Percentiles rank a stretch among this genome's conserved stretches.
Evolutionary conservation across 2,888 invertebrate genomes (phyloP).

Genomic region (Meteorus cinctellus): DNA sequence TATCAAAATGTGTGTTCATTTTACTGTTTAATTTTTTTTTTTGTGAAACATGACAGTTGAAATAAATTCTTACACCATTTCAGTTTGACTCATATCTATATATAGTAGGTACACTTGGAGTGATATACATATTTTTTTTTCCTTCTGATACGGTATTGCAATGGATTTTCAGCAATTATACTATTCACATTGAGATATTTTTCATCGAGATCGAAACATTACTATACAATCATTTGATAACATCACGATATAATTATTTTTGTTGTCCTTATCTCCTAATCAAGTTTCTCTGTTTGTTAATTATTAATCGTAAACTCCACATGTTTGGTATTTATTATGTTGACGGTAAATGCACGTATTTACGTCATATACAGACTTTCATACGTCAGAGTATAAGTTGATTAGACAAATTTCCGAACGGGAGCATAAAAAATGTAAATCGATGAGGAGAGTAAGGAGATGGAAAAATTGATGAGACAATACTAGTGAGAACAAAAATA

Average conservation of each 20-base stretch:
- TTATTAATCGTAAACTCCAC: background rate
- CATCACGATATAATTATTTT: too few species aligned
- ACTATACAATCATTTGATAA: too few species aligned
- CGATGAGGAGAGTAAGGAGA: background rate
- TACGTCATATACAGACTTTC: background rate
- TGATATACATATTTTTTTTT: background rate
- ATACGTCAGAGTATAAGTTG: background rate
- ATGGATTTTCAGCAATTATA: background rate
- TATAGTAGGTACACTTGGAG: background rate
- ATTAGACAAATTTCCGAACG: background rate
- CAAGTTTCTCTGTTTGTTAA: background rate
- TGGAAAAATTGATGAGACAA: background rate
- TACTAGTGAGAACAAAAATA: background rate
- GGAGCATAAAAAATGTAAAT: background rate
- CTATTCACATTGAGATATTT: background rate
- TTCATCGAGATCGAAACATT: background rate
- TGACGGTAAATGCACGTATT: background rate
- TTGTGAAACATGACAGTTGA: background rate
- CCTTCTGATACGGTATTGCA: background rate
- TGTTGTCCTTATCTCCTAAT: background rate
- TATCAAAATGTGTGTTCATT: background rate
- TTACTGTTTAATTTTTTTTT: background rate
- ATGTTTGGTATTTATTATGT: too few species aligned
- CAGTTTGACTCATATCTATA: background rate
- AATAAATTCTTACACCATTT: background rate